Base-by-base conservation (phyloP, 1,140 invertebrate genomes). In the Ctenoplectra terminalis region DNA sequence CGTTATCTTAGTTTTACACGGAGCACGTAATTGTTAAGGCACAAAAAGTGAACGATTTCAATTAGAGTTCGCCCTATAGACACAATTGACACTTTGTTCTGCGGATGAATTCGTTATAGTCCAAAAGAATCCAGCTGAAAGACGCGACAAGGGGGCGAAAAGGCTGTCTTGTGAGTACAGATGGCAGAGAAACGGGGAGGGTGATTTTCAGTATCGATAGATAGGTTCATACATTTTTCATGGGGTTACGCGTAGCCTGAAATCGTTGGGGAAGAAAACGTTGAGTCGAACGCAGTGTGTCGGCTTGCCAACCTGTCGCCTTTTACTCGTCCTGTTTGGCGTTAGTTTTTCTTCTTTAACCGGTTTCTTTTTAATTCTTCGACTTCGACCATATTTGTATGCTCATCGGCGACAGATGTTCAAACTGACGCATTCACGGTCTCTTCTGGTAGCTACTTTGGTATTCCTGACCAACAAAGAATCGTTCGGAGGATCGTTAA, bases 181-280 rank as follows among this genome's bases (percentile, higher is more conserved):
- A 5, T 15, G 20, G 15, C n/a, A 1, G 40, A 31, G 60, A 0
- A 31, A 8, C 26, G n/a, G 2, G 31, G 6, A 31, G 15, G 29
- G 6, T 13, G 46, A 48, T 15, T 6, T 31, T 46, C 1, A 63
- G 76, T 54, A 81, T 46, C 34, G 15, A 9, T 34, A 67, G 70
- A 43, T n/a, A 61, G 64, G 43, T 74, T 80, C 78, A 83, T 85
- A 79, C 63, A 87, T 89, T 54, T 89, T 89, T 89, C 81, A 88
- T 85, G 72, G 31, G 34, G 31, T 69, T 15, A 50, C 26, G 74
- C 81, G 66, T 81, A 79, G 71, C 31, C 48, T 43, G 54, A 29
- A n/a, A 48, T 1, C 26, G 69, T 50, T 54, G 52, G 17, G 15
- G 26, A 58, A 20, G 20, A 20, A 31, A 52, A 29, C 29, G 15